A percentile compares a stretch with the other conserved stretches of the same genome.
These are phyloP conservation scores for Dendroctonus valens DNA, from an alignment of 1,140 invertebrate species.

Conservation along the genomic window DNA sequence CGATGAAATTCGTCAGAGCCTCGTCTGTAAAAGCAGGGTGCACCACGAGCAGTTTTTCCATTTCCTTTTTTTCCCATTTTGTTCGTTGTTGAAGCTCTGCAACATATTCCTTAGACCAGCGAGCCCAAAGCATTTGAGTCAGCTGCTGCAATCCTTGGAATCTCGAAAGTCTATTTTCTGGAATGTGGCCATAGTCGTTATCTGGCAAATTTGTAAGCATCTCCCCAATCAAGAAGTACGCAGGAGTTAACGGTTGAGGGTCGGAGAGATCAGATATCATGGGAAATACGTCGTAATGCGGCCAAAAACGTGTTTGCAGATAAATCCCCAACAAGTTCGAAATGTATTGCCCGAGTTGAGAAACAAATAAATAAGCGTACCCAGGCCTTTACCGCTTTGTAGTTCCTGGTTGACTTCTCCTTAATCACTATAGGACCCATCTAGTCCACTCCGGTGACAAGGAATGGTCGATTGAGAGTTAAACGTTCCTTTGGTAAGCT, in stretches of 20 bases:
- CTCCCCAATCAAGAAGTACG: no score
- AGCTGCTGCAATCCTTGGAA: constrained; percentile 15
- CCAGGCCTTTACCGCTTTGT: constrained; percentile 47
- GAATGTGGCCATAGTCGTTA: no score
- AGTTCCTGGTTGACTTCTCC: constrained; percentile 36
- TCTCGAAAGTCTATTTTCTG: no score
- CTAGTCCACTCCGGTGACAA: not conserved
- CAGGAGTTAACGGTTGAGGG: no score
- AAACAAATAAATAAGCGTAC: constrained; percentile 41
- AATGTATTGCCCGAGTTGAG: constrained; percentile 45
- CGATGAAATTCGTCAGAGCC: no score
- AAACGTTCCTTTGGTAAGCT: constrained; percentile 22
- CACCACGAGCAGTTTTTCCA: no score
- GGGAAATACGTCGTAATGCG: constrained; percentile 42
- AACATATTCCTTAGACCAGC: constrained; percentile 38
- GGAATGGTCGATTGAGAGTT: not conserved
- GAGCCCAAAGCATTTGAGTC: constrained; percentile 19
- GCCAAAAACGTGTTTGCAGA: constrained; percentile 37
- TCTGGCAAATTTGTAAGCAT: no score
- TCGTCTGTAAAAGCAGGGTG: no score
- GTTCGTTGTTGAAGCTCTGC: constrained; percentile 26
- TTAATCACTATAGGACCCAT: constrained; percentile 33
- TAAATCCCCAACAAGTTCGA: constrained; percentile 49
- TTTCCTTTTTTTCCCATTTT: constrained; percentile 31
- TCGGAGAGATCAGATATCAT: not conserved